phyloP scores from a whole-genome alignment of 1,140 invertebrate species.

The Mercenaria mercenaria region DNA sequence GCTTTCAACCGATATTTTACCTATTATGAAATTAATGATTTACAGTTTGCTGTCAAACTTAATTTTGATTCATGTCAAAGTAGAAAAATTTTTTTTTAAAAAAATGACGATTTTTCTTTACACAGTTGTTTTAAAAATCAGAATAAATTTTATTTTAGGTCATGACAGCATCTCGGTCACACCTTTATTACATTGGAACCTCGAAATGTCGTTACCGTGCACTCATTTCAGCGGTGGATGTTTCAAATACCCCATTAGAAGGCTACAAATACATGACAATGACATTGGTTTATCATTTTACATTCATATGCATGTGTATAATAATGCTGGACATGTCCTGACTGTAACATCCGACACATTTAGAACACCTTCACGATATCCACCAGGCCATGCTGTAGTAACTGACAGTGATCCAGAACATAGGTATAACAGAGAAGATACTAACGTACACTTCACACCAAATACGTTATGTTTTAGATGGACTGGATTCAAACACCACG shows the following conservation, averaged over 20 bases:
- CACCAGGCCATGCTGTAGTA: conserved; percentile 3
- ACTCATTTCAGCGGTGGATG: not conserved
- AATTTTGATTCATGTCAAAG: too few relatives aligned
- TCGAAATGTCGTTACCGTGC: not conserved
- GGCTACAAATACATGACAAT: conserved; percentile 8
- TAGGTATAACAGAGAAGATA: not conserved
- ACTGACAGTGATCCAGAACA: not conserved
- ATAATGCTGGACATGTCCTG: conserved; percentile 27
- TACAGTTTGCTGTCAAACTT: too few relatives aligned
- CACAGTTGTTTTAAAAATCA: too few relatives aligned
- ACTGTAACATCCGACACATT: not conserved
- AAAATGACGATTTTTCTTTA: too few relatives aligned
- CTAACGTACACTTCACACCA: conserved; percentile 7
- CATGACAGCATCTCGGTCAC: not conserved
- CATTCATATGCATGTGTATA: not conserved
- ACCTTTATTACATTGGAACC: not conserved
- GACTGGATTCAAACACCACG: conserved; percentile 24
- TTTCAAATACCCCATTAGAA: conserved; percentile 3
- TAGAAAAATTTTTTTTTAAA: too few relatives aligned
- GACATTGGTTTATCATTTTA: conserved; percentile 17
- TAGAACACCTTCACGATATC: conserved; percentile 12
- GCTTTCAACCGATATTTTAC: too few relatives aligned
- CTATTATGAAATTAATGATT: too few relatives aligned
- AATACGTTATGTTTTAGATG: not conserved
- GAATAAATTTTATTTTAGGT: too few relatives aligned